A percentile compares a stretch with the other conserved stretches of the same genome.
phyloP scores from a whole-genome alignment of 1,140 invertebrate genomes.

The Ruditapes philippinarum region DNA sequence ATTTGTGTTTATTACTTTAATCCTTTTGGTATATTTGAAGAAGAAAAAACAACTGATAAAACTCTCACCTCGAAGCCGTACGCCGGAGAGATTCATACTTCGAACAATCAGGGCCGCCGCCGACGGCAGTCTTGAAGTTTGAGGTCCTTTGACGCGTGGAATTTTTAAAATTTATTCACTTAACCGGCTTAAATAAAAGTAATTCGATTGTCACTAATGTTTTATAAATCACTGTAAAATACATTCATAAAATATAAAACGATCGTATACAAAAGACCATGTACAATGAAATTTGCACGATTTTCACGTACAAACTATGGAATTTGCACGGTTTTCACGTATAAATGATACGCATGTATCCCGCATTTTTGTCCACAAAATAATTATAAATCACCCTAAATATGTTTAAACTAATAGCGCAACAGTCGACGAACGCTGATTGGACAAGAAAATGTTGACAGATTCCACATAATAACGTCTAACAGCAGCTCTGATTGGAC shows the following conservation, averaged over 20 bases:
- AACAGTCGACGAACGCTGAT: not conserved
- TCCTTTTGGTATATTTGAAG: too few relatives aligned
- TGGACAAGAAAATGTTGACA: not conserved
- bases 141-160: not conserved
- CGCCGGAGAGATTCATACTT: not conserved
- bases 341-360: not conserved
- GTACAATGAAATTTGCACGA: not conserved
- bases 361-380: not conserved
- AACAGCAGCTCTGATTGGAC: not conserved
- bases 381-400: not conserved
- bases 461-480: not conserved
- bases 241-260: too few relatives aligned
- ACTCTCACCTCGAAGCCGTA: not conserved
- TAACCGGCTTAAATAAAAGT: not conserved
- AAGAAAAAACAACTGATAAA: too few relatives aligned
- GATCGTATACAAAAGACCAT: too few relatives aligned
- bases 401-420: not conserved
- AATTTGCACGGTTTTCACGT: not conserved
- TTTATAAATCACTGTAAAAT: too few relatives aligned
- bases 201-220: too few relatives aligned
- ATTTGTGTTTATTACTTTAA: too few relatives aligned
- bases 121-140: not conserved
- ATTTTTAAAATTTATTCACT: not conserved
- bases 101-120: not conserved
- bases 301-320: not conserved